Evolutionary conservation across 1,140 invertebrate species (phyloP).

Genomic region (Cotesia vestalis): DNA sequence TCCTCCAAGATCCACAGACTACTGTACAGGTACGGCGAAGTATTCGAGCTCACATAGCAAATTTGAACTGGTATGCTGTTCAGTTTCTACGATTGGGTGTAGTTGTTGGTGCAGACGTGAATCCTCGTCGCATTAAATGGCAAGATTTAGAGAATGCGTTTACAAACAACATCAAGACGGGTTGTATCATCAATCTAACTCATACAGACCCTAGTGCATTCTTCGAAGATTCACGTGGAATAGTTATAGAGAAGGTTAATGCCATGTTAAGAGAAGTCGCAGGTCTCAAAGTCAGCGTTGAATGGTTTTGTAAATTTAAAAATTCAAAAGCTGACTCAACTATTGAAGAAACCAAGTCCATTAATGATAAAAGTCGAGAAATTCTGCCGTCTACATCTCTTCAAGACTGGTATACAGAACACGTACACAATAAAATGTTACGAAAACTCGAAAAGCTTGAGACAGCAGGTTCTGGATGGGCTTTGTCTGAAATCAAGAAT

Average conservation of each 20-base stretch:
- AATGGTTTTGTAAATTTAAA: too few relatives aligned
- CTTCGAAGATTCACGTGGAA: neutral
- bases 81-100: too few relatives aligned
- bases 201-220: neutral
- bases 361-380: neutral
- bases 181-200: neutral
- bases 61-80: too few relatives aligned
- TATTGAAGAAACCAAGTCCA: neutral
- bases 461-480: conserved; percentile 35
- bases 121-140: neutral
- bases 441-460: conserved; percentile 16
- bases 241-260: neutral
- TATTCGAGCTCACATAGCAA: too few relatives aligned
- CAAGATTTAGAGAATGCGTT: neutral
- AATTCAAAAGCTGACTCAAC: too few relatives aligned
- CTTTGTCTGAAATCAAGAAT: conserved; percentile 38
- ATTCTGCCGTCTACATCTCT: neutral
- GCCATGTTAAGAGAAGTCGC: neutral
- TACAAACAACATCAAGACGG: neutral
- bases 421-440: neutral
- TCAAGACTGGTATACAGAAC: neutral
- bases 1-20: too few relatives aligned
- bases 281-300: neutral
- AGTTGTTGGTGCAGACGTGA: too few relatives aligned
- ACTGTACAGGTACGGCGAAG: too few relatives aligned